Percentiles rank a stretch among this genome's conserved stretches.
Conservation (phyloP, 2,113 vertebrate genomes). For the Eupsittula cactorum region DNA sequence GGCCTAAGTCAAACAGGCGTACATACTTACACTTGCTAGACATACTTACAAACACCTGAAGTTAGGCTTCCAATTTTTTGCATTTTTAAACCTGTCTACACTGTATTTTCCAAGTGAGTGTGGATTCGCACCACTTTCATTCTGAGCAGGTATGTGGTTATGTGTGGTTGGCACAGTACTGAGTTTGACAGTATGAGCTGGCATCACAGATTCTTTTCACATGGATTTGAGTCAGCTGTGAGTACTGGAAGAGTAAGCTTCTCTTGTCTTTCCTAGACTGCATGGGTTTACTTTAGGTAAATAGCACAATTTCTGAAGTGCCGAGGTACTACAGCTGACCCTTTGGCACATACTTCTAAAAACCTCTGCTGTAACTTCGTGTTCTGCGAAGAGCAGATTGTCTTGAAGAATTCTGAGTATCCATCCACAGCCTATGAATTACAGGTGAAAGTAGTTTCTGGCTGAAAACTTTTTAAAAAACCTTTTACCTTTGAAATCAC, state of each 20-base stretch:
- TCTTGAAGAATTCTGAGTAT: neutral
- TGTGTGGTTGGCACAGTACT: neutral
- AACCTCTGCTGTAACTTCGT: neutral
- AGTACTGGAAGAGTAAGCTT: neutral
- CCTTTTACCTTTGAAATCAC: neutral
- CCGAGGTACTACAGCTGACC: neutral
- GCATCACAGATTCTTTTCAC: neutral
- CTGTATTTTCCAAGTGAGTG: neutral
- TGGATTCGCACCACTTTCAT: neutral
- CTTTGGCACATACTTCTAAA: neutral
- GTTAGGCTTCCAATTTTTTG: neutral
- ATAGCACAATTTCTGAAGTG: neutral
- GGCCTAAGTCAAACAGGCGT: neutral
- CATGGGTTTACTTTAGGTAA: neutral
- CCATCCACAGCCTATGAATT: neutral
- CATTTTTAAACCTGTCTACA: neutral
- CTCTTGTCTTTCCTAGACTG: neutral
- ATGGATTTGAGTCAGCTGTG: neutral
- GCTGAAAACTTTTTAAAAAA: neutral
- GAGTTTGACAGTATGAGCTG: neutral
- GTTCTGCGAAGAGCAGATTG: neutral
- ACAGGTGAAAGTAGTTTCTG: neutral
- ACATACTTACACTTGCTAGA: neutral
- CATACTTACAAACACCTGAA: neutral
- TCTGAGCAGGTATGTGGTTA: neutral